phyloP scores from a whole-genome alignment of 2,113 vertebrate species.

The Charina bottae region DNA sequence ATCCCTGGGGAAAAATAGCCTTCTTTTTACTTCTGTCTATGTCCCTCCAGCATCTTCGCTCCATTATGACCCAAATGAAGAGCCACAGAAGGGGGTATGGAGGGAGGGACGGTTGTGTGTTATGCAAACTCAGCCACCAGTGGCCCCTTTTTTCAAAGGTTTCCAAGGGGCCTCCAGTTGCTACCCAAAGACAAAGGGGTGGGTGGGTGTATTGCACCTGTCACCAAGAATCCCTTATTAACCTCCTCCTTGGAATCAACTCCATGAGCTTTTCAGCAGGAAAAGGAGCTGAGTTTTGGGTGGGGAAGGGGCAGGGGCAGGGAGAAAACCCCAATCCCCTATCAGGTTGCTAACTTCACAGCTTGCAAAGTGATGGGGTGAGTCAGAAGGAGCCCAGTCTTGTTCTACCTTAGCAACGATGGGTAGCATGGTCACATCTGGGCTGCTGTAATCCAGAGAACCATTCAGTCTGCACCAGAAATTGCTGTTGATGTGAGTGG shows the following conservation, averaged over 20 bases:
- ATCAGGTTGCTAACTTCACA: background rate
- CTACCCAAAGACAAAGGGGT: conserved; percentile 58
- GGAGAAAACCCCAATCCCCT: background rate
- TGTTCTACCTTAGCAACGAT: background rate
- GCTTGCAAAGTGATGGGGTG: background rate
- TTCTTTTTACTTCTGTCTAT: fast-evolving
- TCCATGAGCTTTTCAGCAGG: conserved; percentile 49
- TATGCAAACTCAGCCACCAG: conserved; percentile 53
- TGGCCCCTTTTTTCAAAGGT: conserved; percentile 60
- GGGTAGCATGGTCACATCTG: no score
- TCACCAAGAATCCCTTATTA: conserved; percentile 46
- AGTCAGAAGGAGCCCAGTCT: background rate
- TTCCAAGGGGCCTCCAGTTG: conserved; percentile 58
- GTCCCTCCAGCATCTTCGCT: conserved; percentile 23
- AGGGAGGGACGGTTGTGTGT: conserved; percentile 47
- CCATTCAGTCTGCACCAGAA: no score
- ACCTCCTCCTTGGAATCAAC: conserved; percentile 63
- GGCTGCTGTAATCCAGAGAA: no score
- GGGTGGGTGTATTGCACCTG: conserved; percentile 34
- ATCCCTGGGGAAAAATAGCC: background rate
- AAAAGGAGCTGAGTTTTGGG: background rate
- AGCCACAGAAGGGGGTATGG: conserved; percentile 39
- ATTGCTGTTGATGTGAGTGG: no score
- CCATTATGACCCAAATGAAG: conserved; percentile 55
- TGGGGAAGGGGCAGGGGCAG: background rate